These are phyloP conservation scores for Papilio aristodemus DNA, from an alignment of 1,140 invertebrate species.

Conservation along the genomic window DNA sequence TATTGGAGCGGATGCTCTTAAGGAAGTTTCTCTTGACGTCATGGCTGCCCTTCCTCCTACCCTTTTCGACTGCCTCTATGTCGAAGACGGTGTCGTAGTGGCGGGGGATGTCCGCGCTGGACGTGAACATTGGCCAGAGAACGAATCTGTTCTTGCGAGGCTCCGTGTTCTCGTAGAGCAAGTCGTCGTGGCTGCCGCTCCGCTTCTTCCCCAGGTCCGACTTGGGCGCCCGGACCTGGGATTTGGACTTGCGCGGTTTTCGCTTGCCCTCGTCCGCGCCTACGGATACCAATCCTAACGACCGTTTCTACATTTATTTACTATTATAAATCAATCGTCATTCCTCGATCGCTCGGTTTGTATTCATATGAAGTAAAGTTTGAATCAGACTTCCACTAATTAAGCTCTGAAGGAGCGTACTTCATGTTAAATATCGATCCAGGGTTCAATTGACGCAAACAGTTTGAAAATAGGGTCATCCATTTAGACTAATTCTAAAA, in stretches of 20 bases:
- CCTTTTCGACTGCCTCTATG: constrained; percentile 38
- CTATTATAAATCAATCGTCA: background rate
- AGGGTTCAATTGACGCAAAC: too few relatives aligned
- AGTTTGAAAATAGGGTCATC: too few relatives aligned
- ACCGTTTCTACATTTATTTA: constrained; percentile 22
- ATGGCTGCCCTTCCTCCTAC: constrained; percentile 41
- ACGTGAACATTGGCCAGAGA: constrained; percentile 58
- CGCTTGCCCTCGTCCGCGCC: constrained; percentile 47
- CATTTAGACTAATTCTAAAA: too few relatives aligned
- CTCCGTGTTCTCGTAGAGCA: constrained; percentile 54
- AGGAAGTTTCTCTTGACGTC: constrained; percentile 61
- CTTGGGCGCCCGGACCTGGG: constrained; percentile 50
- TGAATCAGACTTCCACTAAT: too few relatives aligned
- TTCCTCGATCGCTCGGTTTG: too few relatives aligned
- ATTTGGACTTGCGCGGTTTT: constrained; percentile 61
- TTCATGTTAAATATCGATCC: too few relatives aligned
- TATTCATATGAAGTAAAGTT: too few relatives aligned
- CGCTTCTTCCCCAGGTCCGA: constrained; percentile 51
- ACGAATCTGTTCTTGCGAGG: constrained; percentile 51
- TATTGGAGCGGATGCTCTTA: constrained; percentile 63
- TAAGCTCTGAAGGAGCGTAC: too few relatives aligned
- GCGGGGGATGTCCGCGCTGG: constrained; percentile 48
- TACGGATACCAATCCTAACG: constrained; percentile 40
- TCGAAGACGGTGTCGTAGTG: constrained; percentile 69
- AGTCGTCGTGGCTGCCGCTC: constrained; percentile 65